Evolutionary conservation across 2,888 invertebrate genomes (phyloP).

Genomic region (Oeneis ivallda): DNA sequence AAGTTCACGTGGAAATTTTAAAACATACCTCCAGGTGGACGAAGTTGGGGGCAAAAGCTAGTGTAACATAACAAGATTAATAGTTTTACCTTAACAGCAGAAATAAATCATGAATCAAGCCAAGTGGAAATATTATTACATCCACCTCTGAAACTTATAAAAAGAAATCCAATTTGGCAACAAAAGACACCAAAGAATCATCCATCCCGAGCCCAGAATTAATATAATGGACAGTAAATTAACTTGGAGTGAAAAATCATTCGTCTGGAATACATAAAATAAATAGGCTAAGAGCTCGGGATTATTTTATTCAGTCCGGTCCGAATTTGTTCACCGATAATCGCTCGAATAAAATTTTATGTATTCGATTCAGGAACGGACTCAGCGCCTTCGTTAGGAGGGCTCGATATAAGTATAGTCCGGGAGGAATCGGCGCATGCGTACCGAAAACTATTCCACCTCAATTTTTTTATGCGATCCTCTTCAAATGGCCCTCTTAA

Average conservation of each 20-base stretch:
- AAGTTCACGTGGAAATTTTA: no score
- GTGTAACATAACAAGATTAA: no score
- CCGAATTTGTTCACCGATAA: slow-evolving; percentile 41
- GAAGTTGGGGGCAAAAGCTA: no score
- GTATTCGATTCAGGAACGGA: slow-evolving; percentile 23
- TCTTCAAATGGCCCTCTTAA: no score
- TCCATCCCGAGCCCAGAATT: slow-evolving; percentile 48
- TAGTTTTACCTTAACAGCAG: background rate
- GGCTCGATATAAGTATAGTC: background rate
- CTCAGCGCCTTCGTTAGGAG: background rate
- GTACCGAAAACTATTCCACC: no score
- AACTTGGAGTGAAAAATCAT: slow-evolving; percentile 50
- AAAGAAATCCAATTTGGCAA: slow-evolving; percentile 58
- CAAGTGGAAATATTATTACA: slow-evolving; percentile 1
- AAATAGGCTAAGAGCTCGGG: slow-evolving; percentile 47
- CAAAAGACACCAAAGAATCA: slow-evolving; percentile 43
- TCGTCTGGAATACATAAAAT: slow-evolving; percentile 59
- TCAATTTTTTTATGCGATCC: no score
- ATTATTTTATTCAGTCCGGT: slow-evolving; percentile 46
- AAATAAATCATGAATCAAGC: background rate
- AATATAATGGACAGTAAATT: slow-evolving; percentile 61
- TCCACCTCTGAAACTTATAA: slow-evolving; percentile 41
- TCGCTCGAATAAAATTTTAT: slow-evolving; percentile 46
- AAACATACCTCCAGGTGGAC: no score
- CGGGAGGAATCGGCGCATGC: no score